Conservation (phyloP, 2,888 invertebrate genomes). For the Stramonita haemastoma region DNA sequence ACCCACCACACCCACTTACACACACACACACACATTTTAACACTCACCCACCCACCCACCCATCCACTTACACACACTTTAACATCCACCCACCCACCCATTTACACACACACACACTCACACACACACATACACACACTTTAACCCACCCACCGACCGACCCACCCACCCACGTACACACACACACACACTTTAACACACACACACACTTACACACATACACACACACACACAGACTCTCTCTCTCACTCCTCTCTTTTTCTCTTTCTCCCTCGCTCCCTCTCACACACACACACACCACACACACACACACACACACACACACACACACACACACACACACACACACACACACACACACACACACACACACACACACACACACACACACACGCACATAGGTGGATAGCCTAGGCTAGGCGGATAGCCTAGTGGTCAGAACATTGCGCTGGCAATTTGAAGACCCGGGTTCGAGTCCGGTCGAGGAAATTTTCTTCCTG, state of each 20-base stretch:
- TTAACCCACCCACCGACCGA: too few species aligned
- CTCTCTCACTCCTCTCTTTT: background rate
- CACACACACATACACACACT: background rate
- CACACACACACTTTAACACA: too few species aligned
- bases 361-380: background rate
- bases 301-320: constrained; percentile 2
- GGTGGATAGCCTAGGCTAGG: too few species aligned
- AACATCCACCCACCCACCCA: background rate
- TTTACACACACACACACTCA: background rate
- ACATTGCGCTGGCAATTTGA: too few species aligned
- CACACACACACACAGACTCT: background rate
- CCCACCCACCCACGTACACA: too few species aligned
- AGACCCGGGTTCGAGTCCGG: too few species aligned
- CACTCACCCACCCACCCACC: background rate
- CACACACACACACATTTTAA: background rate
- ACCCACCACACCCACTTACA: background rate
- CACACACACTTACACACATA: too few species aligned
- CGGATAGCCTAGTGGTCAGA: too few species aligned
- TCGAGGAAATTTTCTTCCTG: too few species aligned
- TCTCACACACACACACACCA: background rate
- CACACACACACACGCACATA: constrained; percentile 10
- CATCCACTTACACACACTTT: background rate
- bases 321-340: background rate
- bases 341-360: background rate
- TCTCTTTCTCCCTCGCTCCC: background rate